These are phyloP conservation scores for Heliconius congener DNA, from an alignment of 1,140 invertebrate genomes.

Conservation along the genomic window DNA sequence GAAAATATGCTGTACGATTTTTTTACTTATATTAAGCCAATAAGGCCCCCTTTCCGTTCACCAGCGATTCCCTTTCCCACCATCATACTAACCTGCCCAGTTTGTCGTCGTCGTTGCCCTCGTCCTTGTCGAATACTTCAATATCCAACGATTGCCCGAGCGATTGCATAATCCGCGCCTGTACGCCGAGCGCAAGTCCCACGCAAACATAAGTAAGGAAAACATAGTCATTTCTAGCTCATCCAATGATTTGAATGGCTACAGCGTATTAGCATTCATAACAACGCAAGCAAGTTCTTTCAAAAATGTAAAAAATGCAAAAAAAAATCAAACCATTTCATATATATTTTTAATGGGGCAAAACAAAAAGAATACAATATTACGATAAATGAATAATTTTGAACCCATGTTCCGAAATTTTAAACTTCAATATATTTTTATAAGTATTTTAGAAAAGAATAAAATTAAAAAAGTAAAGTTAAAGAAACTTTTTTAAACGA, in stretches of 20 bases:
- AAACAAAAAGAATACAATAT: neutral
- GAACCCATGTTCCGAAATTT: no score
- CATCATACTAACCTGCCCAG: constrained; percentile 88
- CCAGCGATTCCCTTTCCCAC: neutral
- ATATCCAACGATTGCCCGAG: constrained; percentile 89
- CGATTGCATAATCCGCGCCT: constrained; percentile 78
- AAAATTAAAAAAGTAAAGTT: neutral
- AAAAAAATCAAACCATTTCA: neutral
- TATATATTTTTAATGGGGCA: neutral
- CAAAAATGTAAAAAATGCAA: neutral
- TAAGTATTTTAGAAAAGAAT: neutral
- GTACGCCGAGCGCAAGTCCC: constrained; percentile 55
- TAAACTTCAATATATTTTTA: no score
- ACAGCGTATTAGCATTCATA: neutral
- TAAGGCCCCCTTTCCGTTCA: neutral
- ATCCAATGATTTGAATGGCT: constrained; percentile 2
- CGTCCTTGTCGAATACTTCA: constrained; percentile 91
- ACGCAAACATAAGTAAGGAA: constrained; percentile 75
- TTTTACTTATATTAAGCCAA: neutral
- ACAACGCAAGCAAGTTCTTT: neutral
- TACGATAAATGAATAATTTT: no score
- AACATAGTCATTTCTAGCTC: constrained; percentile 65
- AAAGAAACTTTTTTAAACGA: neutral
- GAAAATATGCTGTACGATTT: neutral
- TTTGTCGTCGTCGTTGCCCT: constrained; percentile 91